Evolutionary conservation across 1,140 invertebrate genomes (phyloP).

Genomic region (Colletes latitarsis): DNA sequence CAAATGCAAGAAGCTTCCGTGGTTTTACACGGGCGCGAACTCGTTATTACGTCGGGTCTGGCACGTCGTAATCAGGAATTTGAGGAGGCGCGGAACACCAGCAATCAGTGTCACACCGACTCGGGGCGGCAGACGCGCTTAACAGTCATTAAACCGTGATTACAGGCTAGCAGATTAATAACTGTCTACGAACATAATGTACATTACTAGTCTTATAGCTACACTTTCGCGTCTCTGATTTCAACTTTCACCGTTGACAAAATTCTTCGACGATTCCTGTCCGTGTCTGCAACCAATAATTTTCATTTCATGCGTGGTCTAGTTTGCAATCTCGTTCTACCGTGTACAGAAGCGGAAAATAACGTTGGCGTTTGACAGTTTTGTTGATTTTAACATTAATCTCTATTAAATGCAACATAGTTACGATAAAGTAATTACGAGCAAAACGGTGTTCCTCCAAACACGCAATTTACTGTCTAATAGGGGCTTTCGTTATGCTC

Average conservation of each 20-base stretch:
- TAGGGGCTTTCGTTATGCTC: too few relatives aligned
- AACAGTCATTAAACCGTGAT: neutral
- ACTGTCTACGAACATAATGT: neutral
- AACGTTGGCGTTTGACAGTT: too few relatives aligned
- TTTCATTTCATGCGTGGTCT: neutral
- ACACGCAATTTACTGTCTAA: too few relatives aligned
- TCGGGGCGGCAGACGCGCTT: neutral
- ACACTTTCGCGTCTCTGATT: neutral
- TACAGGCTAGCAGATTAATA: neutral
- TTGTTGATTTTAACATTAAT: too few relatives aligned
- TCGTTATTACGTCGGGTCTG: slow-evolving; percentile 4
- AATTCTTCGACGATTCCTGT: neutral
- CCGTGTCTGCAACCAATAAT: neutral
- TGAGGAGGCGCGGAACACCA: neutral
- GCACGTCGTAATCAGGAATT: slow-evolving; percentile 15
- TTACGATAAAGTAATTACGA: too few relatives aligned
- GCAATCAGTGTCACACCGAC: slow-evolving; percentile 4
- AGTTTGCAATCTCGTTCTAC: neutral
- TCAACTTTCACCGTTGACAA: neutral
- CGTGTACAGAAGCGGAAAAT: too few relatives aligned
- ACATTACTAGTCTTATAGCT: neutral
- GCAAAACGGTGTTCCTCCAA: too few relatives aligned
- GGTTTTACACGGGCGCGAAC: neutral
- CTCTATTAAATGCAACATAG: too few relatives aligned
- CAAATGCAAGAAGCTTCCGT: slow-evolving; percentile 1